A percentile compares a stretch with the other conserved stretches of the same genome.
phyloP scores from a whole-genome alignment of 2,797 vertebrate genomes.

The Crocodylus rhombifer region DNA sequence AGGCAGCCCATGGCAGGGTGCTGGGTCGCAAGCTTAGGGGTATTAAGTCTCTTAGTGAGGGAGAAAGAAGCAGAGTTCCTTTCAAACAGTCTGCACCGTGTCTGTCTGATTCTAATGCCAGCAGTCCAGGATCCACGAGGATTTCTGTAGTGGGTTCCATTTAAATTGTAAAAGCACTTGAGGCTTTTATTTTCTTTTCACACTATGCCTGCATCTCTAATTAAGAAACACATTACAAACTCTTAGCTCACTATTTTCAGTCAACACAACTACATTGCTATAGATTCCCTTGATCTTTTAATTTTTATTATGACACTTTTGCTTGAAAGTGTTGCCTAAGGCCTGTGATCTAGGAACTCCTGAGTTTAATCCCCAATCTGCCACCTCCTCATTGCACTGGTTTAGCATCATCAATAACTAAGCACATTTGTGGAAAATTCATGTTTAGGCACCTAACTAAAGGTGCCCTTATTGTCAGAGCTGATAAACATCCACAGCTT shows the following conservation, averaged over 20 bases:
- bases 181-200: conserved; percentile 10
- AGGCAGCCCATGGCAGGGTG: too few species aligned
- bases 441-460: background rate
- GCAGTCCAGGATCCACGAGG: conserved; percentile 24
- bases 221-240: background rate
- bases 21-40: too few species aligned
- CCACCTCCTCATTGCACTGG: background rate
- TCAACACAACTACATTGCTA: background rate
- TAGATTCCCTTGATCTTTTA: background rate
- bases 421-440: background rate
- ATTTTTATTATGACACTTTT: background rate
- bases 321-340: background rate
- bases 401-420: background rate
- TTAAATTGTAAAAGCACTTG: background rate
- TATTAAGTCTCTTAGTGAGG: conserved; percentile 13
- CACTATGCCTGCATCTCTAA: background rate
- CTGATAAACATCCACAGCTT: background rate
- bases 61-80: conserved; percentile 14
- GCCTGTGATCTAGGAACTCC: background rate
- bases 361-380: background rate
- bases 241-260: background rate
- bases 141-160: conserved; percentile 40
- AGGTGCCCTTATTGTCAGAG: background rate
- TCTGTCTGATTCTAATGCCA: conserved; percentile 51
- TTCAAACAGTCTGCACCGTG: conserved; percentile 45